Evolutionary conservation across 2,797 vertebrate genomes (phyloP).

Genomic region (Tragelaphus oryx): DNA sequence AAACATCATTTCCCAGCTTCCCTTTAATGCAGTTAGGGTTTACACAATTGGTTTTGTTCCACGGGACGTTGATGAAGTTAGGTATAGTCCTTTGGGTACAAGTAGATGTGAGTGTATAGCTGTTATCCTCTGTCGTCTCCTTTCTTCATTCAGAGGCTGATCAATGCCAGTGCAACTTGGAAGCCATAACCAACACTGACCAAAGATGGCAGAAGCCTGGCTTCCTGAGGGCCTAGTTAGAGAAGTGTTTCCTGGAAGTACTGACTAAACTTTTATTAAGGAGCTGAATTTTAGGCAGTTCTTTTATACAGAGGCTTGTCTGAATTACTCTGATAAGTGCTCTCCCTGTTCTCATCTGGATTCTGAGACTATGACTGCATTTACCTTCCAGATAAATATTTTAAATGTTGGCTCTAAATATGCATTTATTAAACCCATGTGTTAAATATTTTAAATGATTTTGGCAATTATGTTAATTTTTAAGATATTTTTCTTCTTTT

Average conservation of each 20-base stretch:
- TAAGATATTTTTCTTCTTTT: background rate
- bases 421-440: background rate
- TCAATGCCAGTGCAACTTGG: background rate
- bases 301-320: background rate
- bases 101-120: too few relatives aligned
- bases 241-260: background rate
- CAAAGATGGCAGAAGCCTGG: background rate
- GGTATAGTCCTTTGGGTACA: background rate
- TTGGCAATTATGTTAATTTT: background rate
- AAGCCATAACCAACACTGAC: background rate
- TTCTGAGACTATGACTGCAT: background rate
- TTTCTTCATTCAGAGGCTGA: background rate
- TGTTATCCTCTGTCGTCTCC: background rate
- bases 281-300: background rate
- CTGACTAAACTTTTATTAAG: background rate
- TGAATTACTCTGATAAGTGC: background rate
- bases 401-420: background rate
- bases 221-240: background rate
- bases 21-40: background rate
- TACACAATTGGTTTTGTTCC: background rate
- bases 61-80: background rate
- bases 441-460: constrained; percentile 16
- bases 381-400: constrained; percentile 21
- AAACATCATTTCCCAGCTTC: background rate
- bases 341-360: background rate